phyloP scores from a whole-genome alignment of 2,888 invertebrate species.

The Drosophila greeni region DNA sequence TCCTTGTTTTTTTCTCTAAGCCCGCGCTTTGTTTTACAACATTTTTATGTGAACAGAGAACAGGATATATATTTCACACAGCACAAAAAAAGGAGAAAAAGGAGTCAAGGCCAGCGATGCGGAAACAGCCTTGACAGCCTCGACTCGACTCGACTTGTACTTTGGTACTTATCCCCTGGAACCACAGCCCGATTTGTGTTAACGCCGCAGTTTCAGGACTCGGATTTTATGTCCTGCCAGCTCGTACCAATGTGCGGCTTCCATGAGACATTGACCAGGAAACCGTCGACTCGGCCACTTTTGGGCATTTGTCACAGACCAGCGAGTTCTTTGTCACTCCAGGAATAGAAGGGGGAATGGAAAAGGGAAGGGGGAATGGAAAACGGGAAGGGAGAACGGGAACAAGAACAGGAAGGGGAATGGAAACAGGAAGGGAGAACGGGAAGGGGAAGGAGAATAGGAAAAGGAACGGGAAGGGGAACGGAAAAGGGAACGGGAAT shows the following conservation, averaged over 20 bases:
- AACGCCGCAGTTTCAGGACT: conserved; percentile 15
- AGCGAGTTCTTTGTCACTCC: conserved; percentile 58
- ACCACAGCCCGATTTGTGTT: conserved; percentile 17
- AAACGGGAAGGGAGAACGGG: not conserved
- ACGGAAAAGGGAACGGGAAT: not conserved
- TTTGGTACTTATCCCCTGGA: not conserved
- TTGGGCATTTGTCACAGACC: conserved; percentile 50
- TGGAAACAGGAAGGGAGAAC: not conserved
- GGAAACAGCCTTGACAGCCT: conserved; percentile 35
- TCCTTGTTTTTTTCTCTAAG: no score
- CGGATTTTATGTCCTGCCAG: not conserved
- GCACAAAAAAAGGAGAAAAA: no score
- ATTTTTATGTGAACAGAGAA: conserved; percentile 51
- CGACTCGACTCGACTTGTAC: not conserved
- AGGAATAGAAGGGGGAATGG: not conserved
- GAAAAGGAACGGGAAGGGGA: not conserved
- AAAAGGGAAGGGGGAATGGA: not conserved
- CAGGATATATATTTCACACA: conserved; percentile 53
- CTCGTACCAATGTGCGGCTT: conserved; percentile 28
- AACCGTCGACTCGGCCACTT: conserved; percentile 40
- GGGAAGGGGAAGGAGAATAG: not conserved
- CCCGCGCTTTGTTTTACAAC: conserved; percentile 54
- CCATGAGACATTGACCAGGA: conserved; percentile 21
- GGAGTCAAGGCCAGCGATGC: conserved; percentile 48
- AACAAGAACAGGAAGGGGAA: not conserved